phyloP scores from a whole-genome alignment of 2,888 invertebrate species.

The Melipona bicolor region DNA sequence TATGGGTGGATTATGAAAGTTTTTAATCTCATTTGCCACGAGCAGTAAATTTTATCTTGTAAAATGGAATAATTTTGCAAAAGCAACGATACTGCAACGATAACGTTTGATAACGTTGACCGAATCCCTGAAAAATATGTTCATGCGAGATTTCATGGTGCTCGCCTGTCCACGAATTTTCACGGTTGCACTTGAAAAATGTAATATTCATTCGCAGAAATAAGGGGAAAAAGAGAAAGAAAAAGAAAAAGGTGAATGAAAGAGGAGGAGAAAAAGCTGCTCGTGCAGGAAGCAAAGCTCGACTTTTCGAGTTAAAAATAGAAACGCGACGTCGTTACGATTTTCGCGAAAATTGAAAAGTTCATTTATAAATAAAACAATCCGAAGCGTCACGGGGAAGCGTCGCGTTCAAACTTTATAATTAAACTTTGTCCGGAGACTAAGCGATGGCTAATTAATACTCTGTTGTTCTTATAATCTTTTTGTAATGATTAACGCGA shows the following conservation, averaged over 20 bases:
- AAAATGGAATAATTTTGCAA: background rate
- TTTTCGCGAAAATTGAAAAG: background rate
- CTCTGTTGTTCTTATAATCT: no score
- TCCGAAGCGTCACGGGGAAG: background rate
- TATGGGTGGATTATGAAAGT: background rate
- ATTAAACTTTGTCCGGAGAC: background rate
- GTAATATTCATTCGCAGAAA: background rate
- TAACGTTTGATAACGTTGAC: background rate
- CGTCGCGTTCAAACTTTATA: background rate
- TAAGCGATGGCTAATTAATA: no score
- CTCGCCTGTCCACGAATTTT: background rate
- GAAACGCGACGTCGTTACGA: background rate
- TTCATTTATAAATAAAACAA: no score
- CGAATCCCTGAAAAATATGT: background rate
- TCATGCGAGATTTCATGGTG: background rate
- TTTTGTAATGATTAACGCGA: no score
- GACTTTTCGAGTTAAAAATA: conserved; percentile 5
- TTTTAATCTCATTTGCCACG: background rate
- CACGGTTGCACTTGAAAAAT: background rate
- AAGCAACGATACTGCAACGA: background rate
- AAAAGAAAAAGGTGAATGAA: no score
- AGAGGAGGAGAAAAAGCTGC: background rate
- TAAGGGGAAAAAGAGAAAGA: background rate
- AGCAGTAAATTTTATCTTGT: background rate
- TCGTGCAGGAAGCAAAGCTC: background rate